These are phyloP conservation scores for Agrochola lychnidis DNA, from an alignment of 2,888 invertebrate genomes.

Conservation along the genomic window DNA sequence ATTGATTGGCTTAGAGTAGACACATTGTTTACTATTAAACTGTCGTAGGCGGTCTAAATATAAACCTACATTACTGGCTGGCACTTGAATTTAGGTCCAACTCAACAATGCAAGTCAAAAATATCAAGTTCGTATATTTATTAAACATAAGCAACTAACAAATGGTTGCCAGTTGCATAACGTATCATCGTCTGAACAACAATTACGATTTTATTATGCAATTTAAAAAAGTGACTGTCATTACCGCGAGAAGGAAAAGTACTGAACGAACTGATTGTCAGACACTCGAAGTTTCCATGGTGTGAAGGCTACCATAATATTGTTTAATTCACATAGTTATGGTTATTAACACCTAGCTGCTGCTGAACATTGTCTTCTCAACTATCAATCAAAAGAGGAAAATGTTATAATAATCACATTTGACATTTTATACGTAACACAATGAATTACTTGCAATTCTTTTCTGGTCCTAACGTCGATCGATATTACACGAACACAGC, in stretches of 20 bases:
- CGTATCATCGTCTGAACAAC: neutral
- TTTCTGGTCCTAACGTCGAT: constrained; percentile 1
- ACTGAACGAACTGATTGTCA: constrained; percentile 1
- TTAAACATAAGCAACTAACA: neutral
- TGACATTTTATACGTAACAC: neutral
- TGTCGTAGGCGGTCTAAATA: constrained; percentile 33
- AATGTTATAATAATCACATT: neutral
- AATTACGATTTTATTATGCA: constrained; percentile 18
- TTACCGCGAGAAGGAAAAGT: constrained; percentile 21
- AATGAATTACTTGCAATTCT: neutral
- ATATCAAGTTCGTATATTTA: constrained; percentile 4
- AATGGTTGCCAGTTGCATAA: constrained; percentile 25
- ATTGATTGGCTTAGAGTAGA: neutral
- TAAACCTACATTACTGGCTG: constrained; percentile 21
- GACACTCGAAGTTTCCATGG: constrained; percentile 21
- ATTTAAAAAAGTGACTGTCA: constrained; percentile 32
- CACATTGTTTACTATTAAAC: constrained; percentile 16
- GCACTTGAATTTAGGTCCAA: constrained; percentile 11
- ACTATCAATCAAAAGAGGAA: neutral
- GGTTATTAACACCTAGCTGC: no score
- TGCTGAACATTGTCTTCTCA: neutral
- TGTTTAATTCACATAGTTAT: neutral
- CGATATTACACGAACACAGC: constrained; percentile 2
- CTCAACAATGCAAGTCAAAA: constrained; percentile 12
- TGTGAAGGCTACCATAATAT: neutral